Evolutionary conservation across 2,888 invertebrate species (phyloP).

Genomic region (Polymixis lichenea): DNA sequence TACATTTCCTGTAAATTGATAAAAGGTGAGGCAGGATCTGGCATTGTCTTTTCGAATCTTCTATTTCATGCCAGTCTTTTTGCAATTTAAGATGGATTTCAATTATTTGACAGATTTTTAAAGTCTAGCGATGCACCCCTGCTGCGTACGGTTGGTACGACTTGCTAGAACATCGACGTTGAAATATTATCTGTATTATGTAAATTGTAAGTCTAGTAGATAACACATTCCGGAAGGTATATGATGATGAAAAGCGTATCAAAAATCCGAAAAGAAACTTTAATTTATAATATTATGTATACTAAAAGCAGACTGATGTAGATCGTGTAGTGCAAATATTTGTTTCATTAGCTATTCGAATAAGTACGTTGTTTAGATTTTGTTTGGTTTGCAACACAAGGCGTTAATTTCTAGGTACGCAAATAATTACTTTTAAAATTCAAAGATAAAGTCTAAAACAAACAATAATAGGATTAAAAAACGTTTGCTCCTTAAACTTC

Average conservation of each 20-base stretch:
- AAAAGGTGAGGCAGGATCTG: too few relatives aligned
- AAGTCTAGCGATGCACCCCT: too few relatives aligned
- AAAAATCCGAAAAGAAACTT: too few relatives aligned
- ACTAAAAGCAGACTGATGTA: neutral
- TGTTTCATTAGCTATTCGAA: neutral
- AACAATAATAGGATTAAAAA: constrained; percentile 16
- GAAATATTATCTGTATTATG: too few relatives aligned
- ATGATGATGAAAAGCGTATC: too few relatives aligned
- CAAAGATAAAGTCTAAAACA: neutral
- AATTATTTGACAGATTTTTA: neutral
- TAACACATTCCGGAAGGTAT: too few relatives aligned
- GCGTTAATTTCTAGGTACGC: constrained; percentile 1
- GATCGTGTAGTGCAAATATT: neutral
- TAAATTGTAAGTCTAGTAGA: too few relatives aligned
- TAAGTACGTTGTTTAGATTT: neutral
- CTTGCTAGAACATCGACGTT: too few relatives aligned
- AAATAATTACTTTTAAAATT: neutral
- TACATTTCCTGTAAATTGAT: too few relatives aligned
- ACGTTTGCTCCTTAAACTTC: constrained; percentile 11
- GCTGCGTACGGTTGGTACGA: too few relatives aligned
- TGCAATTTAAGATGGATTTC: neutral
- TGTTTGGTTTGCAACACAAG: constrained; percentile 1
- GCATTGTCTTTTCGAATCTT: too few relatives aligned
- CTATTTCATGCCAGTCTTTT: neutral
- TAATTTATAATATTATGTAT: too few relatives aligned